Conservation (phyloP, 2,888 invertebrate genomes). For the Tenthredo notha region DNA sequence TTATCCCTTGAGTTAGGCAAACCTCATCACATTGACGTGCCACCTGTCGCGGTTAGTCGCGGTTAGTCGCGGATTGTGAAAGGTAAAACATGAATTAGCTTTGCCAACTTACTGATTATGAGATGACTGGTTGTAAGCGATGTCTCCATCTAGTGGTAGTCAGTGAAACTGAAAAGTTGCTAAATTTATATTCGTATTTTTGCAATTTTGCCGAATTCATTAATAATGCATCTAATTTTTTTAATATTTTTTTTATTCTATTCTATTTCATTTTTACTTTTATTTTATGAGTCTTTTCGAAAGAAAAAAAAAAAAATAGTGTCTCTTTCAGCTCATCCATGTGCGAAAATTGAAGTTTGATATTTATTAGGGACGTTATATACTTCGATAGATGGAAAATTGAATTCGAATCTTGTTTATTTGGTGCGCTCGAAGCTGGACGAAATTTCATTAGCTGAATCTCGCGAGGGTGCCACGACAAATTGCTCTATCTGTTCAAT, state of each 20-base stretch:
- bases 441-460: slow-evolving; percentile 30
- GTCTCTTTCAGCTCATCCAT: no score
- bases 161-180: neutral
- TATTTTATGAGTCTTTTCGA: neutral
- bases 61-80: neutral
- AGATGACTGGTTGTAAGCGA: neutral
- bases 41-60: slow-evolving; percentile 1
- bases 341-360: slow-evolving; percentile 15
- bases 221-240: neutral
- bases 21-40: slow-evolving; percentile 7
- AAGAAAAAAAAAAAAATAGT: neutral
- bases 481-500: slow-evolving; percentile 27
- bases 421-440: neutral
- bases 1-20: slow-evolving; percentile 36
- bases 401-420: slow-evolving; percentile 23
- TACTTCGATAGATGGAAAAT: neutral
- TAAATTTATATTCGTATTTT: neutral
- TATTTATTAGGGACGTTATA: neutral
- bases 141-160: slow-evolving; percentile 21
- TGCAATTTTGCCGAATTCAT: neutral
- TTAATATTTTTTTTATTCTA: neutral
- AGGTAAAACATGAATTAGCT: slow-evolving; percentile 17
- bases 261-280: neutral
- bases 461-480: slow-evolving; percentile 22
- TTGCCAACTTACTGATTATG: neutral